Evolutionary conservation across 1,140 invertebrate genomes (phyloP).

Genomic region (Calephelis nemesis): DNA sequence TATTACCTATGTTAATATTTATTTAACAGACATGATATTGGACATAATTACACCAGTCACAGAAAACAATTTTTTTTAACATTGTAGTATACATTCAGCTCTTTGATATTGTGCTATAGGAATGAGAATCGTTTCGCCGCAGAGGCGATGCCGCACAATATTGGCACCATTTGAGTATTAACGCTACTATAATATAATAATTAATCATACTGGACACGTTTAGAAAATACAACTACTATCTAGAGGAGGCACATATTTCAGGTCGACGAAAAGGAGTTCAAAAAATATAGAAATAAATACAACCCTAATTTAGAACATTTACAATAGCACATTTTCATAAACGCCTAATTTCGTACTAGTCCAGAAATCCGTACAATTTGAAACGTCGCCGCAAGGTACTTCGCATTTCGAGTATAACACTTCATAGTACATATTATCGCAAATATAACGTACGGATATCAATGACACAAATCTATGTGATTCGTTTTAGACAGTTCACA

Average conservation of each 20-base stretch:
- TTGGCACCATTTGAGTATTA: conserved; percentile 75
- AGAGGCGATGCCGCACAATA: conserved; percentile 48
- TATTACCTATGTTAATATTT: conserved; percentile 40
- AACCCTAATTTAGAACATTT: conserved; percentile 48
- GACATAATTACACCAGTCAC: conserved; percentile 52
- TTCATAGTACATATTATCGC: too few relatives aligned
- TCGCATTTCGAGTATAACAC: too few relatives aligned
- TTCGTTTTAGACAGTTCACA: too few relatives aligned
- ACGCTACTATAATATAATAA: conserved; percentile 52
- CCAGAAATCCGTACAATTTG: too few relatives aligned
- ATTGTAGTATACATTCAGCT: conserved; percentile 45
- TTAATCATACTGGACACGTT: conserved; percentile 54
- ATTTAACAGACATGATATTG: conserved; percentile 54
- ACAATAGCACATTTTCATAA: conserved; percentile 36
- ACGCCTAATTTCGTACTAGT: too few relatives aligned
- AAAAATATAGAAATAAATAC: conserved; percentile 73
- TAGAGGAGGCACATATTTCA: conserved; percentile 71
- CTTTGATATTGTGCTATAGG: conserved; percentile 58
- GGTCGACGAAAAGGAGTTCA: conserved; percentile 65
- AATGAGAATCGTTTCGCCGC: conserved; percentile 58
- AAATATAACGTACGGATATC: too few relatives aligned
- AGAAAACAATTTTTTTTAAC: conserved; percentile 48
- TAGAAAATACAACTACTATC: conserved; percentile 55
- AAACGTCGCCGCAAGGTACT: too few relatives aligned
- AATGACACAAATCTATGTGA: too few relatives aligned